Evolutionary conservation across 2,113 vertebrate genomes (phyloP), one percentile per base, ranked within the genome.

Genomic region (Upupa epops): DNA sequence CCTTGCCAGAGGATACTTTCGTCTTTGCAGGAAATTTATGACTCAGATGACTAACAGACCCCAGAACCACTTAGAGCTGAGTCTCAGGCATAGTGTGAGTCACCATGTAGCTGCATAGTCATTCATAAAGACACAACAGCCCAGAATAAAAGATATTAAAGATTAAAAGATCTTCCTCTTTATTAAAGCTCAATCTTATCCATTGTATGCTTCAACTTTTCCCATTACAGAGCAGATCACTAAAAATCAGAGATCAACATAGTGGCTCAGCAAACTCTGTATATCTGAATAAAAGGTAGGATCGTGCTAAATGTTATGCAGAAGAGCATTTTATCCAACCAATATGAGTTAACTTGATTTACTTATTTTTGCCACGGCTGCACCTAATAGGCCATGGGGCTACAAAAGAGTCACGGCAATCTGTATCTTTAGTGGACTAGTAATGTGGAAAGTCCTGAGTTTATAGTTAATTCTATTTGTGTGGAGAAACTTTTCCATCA

Each of bases 21-120:
- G 11, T 64, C 18, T 59, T 59, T 86, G 22, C 9, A 85, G 91
- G 71, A 96, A 94, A 92, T 52, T 18, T 34, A 87, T 89, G 71
- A 77, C 16, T 22, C 15, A 61, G 69, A 55, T 89, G 72, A 92
- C 36, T 91, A 88, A 77, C 11, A 11, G 48, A 26, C 71, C 76
- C 82, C 82, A 88, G 79, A 52, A 76, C 2, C 21, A 52, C 64
- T 79, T 42, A 58, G 18, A 82, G 5, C 1, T 29, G 49, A 58
- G 14, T 36, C n/a, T 76, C 16, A 46, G 66, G 55, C 51, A 61
- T 21, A 24, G 9, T 61, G 28, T 6, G 12, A 63, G 14, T 51
- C 56, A 72, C 60, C 17, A 17, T 2, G 3, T 69, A 69, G 32
- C 32, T 75, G 5, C 21, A 40, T 10, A 75, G 64, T 69, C n/a